Evolutionary conservation across 2,113 vertebrate species (phyloP), one percentile per base, ranked within the genome.

Genomic region (Limanda limanda): DNA sequence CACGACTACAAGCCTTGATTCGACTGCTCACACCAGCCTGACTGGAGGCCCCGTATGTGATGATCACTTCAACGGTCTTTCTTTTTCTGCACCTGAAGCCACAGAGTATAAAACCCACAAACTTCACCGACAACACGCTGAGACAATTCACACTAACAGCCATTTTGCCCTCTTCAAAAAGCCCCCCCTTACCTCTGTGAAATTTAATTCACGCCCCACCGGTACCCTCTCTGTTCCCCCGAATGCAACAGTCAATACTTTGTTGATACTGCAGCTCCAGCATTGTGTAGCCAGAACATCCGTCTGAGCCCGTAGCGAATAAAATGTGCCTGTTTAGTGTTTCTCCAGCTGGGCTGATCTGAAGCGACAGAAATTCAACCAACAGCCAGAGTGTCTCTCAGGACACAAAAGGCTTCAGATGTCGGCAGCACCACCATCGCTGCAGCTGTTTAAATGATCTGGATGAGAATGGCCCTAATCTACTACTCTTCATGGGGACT

Each of bases 401-500:
- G 78, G 88, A 87, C 82, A 92, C 83, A 78, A 90, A 80, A 85
- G 85, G 86, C 89, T 89, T 91, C 88, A 91, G 89, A 93, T 93
- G 92, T 89, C 84, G 81, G 18, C 51, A n/a, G 51, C 51, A 76
- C 73, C 63, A 68, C 88, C 89, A 80, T 82, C 40, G 24, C 92
- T 85, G 90, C 94, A 95, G 94, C 93, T 94, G 94, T 90, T 91
- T 73, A 89, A 92, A 93, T 92, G 84, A 91, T 93, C 84, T 85
- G 90, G 89, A 91, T 80, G 87, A 92, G 88, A 93, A 91, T 90
- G 86, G 90, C 27, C 57, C 87, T 92, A 92, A 93, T 93, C 88
- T 89, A 86, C 85, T 83, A 79, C 88, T 87, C 88, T 88, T 91
- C 88, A 92, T 77, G 83, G 84, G 79, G 71, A 89, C 87, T 92